Evolutionary conservation across 1,140 invertebrate genomes (phyloP).

Genomic region (Lasioglossum albipes): DNA sequence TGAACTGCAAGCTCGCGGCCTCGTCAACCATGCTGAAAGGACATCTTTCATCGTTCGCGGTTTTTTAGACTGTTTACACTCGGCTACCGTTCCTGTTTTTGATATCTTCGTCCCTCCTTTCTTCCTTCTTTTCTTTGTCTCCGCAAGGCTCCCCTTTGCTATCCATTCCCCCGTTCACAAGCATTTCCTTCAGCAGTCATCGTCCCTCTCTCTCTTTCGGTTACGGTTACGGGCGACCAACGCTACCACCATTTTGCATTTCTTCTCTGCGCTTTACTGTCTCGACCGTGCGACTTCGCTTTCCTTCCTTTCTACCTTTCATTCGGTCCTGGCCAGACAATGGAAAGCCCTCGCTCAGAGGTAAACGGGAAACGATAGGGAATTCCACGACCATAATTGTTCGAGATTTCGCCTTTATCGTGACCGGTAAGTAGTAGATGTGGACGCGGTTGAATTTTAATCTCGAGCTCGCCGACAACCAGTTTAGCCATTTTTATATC

Average conservation of each 20-base stretch:
- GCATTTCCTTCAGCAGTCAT: constrained; percentile 2
- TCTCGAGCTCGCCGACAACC: constrained; percentile 23
- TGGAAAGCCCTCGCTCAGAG: constrained; percentile 42
- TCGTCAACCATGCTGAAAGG: constrained; percentile 17
- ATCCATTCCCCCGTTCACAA: constrained; percentile 31
- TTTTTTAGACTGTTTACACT: constrained; percentile 35
- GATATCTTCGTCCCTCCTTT: constrained; percentile 33
- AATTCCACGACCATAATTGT: constrained; percentile 59
- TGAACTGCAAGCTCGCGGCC: constrained; percentile 25
- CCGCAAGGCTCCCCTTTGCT: not conserved
- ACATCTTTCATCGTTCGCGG: constrained; percentile 29
- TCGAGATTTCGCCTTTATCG: constrained; percentile 52
- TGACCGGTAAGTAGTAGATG: constrained; percentile 25
- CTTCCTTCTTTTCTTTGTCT: constrained; percentile 40
- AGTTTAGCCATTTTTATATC: not conserved
- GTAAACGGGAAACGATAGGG: constrained; percentile 55
- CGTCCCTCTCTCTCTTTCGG: constrained; percentile 31
- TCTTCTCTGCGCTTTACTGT: constrained; percentile 31
- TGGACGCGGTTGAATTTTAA: constrained; percentile 59
- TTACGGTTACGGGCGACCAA: constrained; percentile 44
- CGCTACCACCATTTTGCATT: constrained; percentile 48
- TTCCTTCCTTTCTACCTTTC: not conserved
- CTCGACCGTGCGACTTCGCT: constrained; percentile 29
- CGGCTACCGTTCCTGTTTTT: constrained; percentile 37
- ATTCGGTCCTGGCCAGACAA: constrained; percentile 51